A percentile compares a stretch with the other conserved stretches of the same genome.
These are phyloP conservation scores for Caenorhabditis brenneri DNA, from an alignment of 1,140 invertebrate species.

Conservation along the genomic window DNA sequence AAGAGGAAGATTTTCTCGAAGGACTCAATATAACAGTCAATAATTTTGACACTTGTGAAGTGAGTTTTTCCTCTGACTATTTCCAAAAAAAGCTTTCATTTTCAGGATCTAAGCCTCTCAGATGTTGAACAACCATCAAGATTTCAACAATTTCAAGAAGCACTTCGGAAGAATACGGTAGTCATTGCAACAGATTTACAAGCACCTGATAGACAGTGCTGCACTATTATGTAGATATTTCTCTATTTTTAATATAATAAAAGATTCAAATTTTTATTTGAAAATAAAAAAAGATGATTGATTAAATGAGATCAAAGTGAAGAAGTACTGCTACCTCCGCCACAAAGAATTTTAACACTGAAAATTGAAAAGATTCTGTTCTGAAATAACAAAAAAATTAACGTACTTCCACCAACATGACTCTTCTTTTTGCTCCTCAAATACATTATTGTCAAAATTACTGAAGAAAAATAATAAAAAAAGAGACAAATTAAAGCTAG, in stretches of 20 bases:
- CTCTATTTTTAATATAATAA: background rate
- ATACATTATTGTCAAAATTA: background rate
- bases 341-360: slow-evolving; percentile 1
- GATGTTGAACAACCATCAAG: slow-evolving; percentile 9
- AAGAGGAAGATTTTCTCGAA: slow-evolving; percentile 47
- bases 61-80: background rate
- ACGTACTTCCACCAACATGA: slow-evolving; percentile 10
- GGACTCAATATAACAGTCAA: slow-evolving; percentile 50
- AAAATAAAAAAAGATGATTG: background rate
- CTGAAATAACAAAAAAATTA: background rate
- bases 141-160: slow-evolving; percentile 29
- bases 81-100: background rate
- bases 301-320: background rate
- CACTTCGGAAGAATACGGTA: slow-evolving; percentile 25
- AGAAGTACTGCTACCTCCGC: background rate
- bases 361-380: background rate
- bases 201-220: slow-evolving; percentile 33
- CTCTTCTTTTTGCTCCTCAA: slow-evolving; percentile 7
- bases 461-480: no score
- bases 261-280: background rate
- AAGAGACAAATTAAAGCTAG: no score
- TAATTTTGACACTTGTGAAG: slow-evolving; percentile 49
- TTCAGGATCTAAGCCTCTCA: slow-evolving; percentile 12
- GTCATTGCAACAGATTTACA: slow-evolving; percentile 12
- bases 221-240: slow-evolving; percentile 25